phyloP scores from a whole-genome alignment of 2,113 vertebrate genomes.

The Pterophyllum scalare region DNA sequence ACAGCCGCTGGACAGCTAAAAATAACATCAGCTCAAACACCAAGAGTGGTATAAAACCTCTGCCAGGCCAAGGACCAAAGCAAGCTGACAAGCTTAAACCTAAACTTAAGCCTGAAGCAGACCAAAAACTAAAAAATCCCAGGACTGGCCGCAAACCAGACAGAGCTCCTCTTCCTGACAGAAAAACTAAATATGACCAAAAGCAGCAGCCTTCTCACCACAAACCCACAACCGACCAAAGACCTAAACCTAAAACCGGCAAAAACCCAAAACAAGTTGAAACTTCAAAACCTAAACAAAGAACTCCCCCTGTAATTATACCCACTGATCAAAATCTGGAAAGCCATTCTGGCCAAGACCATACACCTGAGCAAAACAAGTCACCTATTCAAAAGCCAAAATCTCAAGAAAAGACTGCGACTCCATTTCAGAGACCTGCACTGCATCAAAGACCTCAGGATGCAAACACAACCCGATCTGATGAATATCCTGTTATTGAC shows the following conservation, averaged over 20 bases:
- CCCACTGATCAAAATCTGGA: constrained; percentile 24
- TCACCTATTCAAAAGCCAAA: constrained; percentile 8
- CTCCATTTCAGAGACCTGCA: constrained; percentile 20
- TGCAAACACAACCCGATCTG: background rate
- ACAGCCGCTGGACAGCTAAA: constrained; percentile 12
- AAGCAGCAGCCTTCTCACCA: constrained; percentile 24
- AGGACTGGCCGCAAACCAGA: constrained; percentile 46
- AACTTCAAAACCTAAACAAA: constrained; percentile 29
- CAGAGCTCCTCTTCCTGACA: constrained; percentile 10
- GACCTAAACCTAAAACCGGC: constrained; percentile 27
- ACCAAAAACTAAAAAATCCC: constrained; percentile 27
- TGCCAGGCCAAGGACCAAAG: constrained; percentile 14
- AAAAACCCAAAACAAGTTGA: constrained; percentile 2
- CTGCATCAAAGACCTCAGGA: constrained; percentile 10
- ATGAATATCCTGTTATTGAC: background rate
- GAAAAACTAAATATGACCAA: constrained; percentile 38
- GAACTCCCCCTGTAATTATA: constrained; percentile 6
- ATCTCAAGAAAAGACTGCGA: background rate
- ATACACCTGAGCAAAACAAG: constrained; percentile 1
- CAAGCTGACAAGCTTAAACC: constrained; percentile 19
- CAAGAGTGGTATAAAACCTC: constrained; percentile 9
- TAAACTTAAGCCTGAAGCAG: constrained; percentile 39
- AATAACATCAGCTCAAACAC: constrained; percentile 41
- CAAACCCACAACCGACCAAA: constrained; percentile 27
- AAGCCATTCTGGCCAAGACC: background rate